Conservation (phyloP, 2,797 vertebrate genomes). For the Epinephelus malabaricus region DNA sequence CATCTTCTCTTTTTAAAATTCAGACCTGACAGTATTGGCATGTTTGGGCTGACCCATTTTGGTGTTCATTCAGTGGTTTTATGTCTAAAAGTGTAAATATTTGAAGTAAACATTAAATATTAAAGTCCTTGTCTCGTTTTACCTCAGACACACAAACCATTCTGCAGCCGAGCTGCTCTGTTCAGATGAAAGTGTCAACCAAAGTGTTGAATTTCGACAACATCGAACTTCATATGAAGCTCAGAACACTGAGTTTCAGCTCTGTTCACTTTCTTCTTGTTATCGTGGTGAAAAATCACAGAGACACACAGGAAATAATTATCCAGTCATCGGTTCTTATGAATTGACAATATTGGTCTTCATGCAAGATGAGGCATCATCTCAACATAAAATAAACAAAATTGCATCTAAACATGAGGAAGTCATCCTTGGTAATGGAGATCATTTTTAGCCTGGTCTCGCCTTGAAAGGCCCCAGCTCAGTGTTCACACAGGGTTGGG, state of each 20-base stretch:
- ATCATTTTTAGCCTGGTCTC: not conserved
- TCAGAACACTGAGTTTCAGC: not conserved
- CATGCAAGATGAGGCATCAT: not conserved
- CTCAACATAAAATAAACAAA: not conserved
- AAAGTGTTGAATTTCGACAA: not conserved
- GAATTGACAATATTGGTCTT: not conserved
- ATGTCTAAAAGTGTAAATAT: not conserved
- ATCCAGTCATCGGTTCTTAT: not conserved
- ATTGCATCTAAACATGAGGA: not conserved
- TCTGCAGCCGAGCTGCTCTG: not conserved
- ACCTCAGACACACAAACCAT: not conserved
- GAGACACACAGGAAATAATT: not conserved
- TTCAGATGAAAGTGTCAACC: not conserved
- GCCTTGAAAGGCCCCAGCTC: not conserved
- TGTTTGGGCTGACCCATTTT: not conserved
- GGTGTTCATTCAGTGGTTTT: not conserved
- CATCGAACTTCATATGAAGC: not conserved
- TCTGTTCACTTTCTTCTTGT: not conserved
- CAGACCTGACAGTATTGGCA: not conserved
- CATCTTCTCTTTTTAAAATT: not conserved
- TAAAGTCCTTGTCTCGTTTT: not conserved
- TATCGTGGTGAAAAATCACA: not conserved
- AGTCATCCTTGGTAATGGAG: not conserved
- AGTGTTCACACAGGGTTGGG: constrained; percentile 1
- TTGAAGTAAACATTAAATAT: not conserved